These are phyloP conservation scores for Linurgus olivaceus DNA, from an alignment of 2,797 vertebrate species.

Conservation along the genomic window DNA sequence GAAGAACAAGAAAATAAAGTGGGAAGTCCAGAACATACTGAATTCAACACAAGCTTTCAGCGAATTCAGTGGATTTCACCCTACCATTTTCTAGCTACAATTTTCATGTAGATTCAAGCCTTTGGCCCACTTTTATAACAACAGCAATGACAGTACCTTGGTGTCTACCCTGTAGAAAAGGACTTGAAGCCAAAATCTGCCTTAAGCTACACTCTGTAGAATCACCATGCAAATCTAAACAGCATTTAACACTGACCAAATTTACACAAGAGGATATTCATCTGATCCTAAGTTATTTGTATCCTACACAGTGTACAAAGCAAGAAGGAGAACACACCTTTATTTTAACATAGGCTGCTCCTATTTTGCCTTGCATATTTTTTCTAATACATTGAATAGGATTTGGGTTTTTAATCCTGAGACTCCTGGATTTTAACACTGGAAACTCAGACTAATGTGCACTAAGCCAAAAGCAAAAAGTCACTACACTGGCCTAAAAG, in stretches of 20 bases:
- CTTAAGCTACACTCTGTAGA: not conserved
- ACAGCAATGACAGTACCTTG: not conserved
- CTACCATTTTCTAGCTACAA: not conserved
- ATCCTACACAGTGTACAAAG: not conserved
- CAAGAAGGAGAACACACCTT: not conserved
- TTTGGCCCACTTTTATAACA: not conserved
- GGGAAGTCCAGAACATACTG: not conserved
- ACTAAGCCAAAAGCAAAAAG: not conserved
- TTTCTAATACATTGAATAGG: not conserved
- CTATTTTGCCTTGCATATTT: not conserved
- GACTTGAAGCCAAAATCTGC: not conserved
- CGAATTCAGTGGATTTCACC: not conserved
- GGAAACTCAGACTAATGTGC: accelerated
- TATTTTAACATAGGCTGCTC: not conserved
- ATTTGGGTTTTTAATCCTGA: not conserved
- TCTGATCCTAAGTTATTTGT: not conserved
- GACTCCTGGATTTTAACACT: not conserved
- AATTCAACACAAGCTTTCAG: not conserved
- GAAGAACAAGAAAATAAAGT: conserved; percentile 4
- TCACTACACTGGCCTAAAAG: not conserved
- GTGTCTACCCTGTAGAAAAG: not conserved
- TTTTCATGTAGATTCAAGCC: not conserved
- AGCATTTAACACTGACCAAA: not conserved
- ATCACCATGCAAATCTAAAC: not conserved
- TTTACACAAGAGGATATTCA: not conserved